Conservation (phyloP, 2,797 vertebrate species). For the Mus spretus region DNA sequence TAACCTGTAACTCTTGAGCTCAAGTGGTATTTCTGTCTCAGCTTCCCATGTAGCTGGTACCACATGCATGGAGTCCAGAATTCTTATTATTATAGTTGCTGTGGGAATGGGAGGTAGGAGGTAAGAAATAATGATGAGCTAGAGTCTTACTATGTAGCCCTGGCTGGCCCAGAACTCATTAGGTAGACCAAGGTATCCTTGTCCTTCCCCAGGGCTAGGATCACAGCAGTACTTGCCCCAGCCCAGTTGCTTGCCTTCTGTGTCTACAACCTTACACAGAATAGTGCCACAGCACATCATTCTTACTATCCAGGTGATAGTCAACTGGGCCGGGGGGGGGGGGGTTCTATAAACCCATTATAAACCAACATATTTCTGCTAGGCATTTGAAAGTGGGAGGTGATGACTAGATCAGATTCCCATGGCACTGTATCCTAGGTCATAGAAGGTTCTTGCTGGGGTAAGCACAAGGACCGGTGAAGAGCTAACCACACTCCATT, state of each 20-base stretch:
- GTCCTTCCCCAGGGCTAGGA: not conserved
- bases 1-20: not conserved
- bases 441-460: not conserved
- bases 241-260: not conserved
- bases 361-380: conserved; percentile 1
- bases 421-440: not conserved
- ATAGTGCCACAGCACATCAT: not conserved
- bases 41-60: not conserved
- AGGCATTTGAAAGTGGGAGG: conserved; percentile 42
- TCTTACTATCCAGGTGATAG: not conserved
- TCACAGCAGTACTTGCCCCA: too few species aligned
- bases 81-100: not conserved
- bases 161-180: not conserved
- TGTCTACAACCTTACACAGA: conserved; percentile 16
- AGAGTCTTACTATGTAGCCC: not conserved
- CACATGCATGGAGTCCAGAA: not conserved
- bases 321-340: not conserved
- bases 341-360: not conserved
- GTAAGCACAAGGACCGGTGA: not conserved
- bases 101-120: not conserved
- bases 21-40: not conserved
- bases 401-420: not conserved
- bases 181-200: not conserved
- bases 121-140: not conserved
- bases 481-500: not conserved